Base-by-base conservation (phyloP, 2,113 vertebrate species). In the Echinops telfairi region DNA sequence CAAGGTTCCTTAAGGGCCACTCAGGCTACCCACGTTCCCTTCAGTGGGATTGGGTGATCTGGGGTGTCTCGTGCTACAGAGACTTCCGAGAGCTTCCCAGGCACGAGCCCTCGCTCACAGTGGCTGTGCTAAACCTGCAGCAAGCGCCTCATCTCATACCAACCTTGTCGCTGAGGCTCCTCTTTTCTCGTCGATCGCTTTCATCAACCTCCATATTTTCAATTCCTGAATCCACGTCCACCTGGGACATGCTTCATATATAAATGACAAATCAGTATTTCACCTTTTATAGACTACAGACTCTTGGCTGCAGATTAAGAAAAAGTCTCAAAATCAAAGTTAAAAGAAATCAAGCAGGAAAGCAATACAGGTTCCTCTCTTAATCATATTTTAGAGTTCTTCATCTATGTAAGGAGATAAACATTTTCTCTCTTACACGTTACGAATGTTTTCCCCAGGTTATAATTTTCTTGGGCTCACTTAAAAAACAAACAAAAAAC, bases 121-220 rank as follows among this genome's bases (percentile, higher is more conserved):
- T n/a, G 36, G 86, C 90, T 60, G 5, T 0, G 16, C 78, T 6
- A 1, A 80, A 36, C n/a, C 38, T 29, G 79, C 70, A 33, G 71
- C 57, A 27, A 33, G 31, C 11, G 87, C 14, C 27, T 22, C 33
- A 1, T 19, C 58, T 86, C 40, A 83, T 14, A 93, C 97, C 33
- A 93, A 99, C 99, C 99, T 99, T 99, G 94, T 99, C 99, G 0
- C 98, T 97, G 94, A 99, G 98, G 96, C 98, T 99, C 96, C 99
- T 98, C 64, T 99, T 99, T 97, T 99, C 99, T 93, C 99, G 98
- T 95, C 99, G 99, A 96, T 99, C 99, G 5, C 97, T 99, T 97
- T 99, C 99, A 31, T 99, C 99, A 0, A 99, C 99, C 96, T 99
- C 99, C 99, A 99, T 99, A 95, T 99, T 99, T 97, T 99, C 99